Base-by-base conservation (phyloP, 2,888 invertebrate species). In the Erebia epiphron region DNA sequence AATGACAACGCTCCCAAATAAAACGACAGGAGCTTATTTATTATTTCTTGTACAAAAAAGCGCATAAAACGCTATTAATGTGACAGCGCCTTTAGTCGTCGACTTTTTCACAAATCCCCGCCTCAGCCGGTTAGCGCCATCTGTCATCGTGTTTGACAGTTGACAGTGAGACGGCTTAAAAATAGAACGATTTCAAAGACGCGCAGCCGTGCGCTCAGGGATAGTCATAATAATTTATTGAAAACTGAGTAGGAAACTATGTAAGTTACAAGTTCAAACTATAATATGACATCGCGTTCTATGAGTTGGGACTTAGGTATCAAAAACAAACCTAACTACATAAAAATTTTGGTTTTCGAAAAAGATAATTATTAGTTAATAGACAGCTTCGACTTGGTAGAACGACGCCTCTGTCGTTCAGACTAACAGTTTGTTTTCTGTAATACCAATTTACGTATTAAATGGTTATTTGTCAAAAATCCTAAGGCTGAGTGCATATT, bases 71-170 rank as follows among this genome's bases (percentile, higher is more conserved):
- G 58, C 64, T 66, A 46, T 68, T 62, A 58, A 62, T 75, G 56
- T 75, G 71, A 67, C 54, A 69, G 41, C 18, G 56, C 57, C 67
- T 67, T 73, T 68, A 77, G 63, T 50, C 56, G 61, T 57, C 60
- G 68, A 56, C 58, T 73, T 77, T 77, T 79, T 77, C 79, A 79
- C 81, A 79, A 80, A 78, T 79, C 81, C 80, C 79, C 82, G 80
- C 81, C 83, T 80, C 80, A 76, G 80, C 77, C 80, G 75, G 84
- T 85, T 84, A 84, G 83, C 88, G 89, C 90, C 90, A 87, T 91
- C 88, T 91, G 90, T 91, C 92, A 92, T 91, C 90, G 82, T 80
- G 83, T 86, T 86, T 90, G 91, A 92, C 91, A 90, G 86, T 86
- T 89, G 87, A 89, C 90, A 88, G 85, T 84, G 84, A 83, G 81